Base-by-base conservation (phyloP, 2,113 vertebrate species). In the Odocoileus virginianus region DNA sequence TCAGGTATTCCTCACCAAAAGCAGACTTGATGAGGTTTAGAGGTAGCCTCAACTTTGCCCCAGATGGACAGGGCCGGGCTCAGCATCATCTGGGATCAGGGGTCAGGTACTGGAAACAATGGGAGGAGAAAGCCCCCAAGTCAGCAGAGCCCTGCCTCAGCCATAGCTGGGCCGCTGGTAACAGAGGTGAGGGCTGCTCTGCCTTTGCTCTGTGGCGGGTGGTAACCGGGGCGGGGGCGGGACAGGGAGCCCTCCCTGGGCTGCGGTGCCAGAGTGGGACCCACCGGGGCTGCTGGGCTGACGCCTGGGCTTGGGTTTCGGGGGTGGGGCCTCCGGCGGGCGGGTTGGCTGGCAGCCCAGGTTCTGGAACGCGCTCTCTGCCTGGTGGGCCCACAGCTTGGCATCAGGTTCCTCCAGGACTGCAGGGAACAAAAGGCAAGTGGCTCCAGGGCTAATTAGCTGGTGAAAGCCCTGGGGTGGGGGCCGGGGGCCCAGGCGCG, bases 331-430 rank as follows among this genome's bases (percentile, higher is more conserved):
- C 74, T 78, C 52, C 45, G 83, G 50, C 33, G 4, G 84, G 89
- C 7, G 1, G 52, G 30, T 94, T 97, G 98, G 97, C 97, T 90
- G 87, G 76, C 54, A 52, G 97, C 96, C 96, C 96, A 95, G 95
- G 78, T 82, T 96, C 94, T 97, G 98, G 97, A 98, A 97, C 97
- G 97, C 61, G 89, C 19, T 47, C 76, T 64, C n/a, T 47, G 85
- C 94, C 40, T 30, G 92, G 95, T 92, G 97, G 97, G 96, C 96
- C 91, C 30, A 36, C 52, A 36, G 60, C 74, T 50, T 45, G 86
- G 95, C 87, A 87, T 96, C 97, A 84, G 87, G 81, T 96, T 97
- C 89, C 84, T 79, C 89, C n/a, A 57, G n/a, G 89, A 87, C 71
- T 16, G 28, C 52, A 10, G 40, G 88, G 91, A 95, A 97, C 97